These are phyloP conservation scores for Sminthurides bifidus DNA, from an alignment of 1,140 invertebrate genomes.

Conservation along the genomic window DNA sequence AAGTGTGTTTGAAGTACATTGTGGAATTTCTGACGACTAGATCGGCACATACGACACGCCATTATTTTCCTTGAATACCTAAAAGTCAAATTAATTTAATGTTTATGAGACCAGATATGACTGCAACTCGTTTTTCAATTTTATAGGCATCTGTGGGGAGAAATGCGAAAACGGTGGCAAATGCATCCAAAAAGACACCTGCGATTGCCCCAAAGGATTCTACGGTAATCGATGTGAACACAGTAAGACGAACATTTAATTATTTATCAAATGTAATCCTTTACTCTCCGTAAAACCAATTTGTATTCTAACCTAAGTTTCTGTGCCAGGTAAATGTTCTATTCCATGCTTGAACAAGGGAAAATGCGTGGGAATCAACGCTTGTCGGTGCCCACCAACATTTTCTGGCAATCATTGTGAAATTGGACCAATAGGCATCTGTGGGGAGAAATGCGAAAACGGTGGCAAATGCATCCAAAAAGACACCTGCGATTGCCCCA, in stretches of 20 bases:
- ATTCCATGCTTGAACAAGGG: conserved; percentile 77
- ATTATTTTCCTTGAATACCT: too few species aligned
- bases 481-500: conserved; percentile 76
- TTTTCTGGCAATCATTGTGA: conserved; percentile 75
- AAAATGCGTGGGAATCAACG: conserved; percentile 69
- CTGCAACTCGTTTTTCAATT: too few species aligned
- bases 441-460: conserved; percentile 76
- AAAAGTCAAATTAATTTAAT: too few species aligned
- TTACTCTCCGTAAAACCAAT: too few species aligned
- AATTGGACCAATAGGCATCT: conserved; percentile 65
- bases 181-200: conserved; percentile 83
- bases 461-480: conserved; percentile 91
- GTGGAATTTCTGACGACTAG: too few species aligned
- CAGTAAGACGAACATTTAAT: conserved; percentile 45
- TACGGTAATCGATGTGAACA: conserved; percentile 79
- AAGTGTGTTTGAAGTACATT: too few species aligned
- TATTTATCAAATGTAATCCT: too few species aligned
- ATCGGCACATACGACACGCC: too few species aligned
- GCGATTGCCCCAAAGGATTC: conserved; percentile 76
- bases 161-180: conserved; percentile 89
- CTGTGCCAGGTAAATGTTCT: conserved; percentile 63
- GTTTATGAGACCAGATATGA: too few species aligned
- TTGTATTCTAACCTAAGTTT: neutral
- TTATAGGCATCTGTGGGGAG: conserved; percentile 72
- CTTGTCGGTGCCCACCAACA: conserved; percentile 60